A percentile compares a stretch with the other conserved stretches of the same genome.
Conservation (phyloP, 53 echinoderm and acorn worm genomes). For the Paracentrotus lividus region DNA sequence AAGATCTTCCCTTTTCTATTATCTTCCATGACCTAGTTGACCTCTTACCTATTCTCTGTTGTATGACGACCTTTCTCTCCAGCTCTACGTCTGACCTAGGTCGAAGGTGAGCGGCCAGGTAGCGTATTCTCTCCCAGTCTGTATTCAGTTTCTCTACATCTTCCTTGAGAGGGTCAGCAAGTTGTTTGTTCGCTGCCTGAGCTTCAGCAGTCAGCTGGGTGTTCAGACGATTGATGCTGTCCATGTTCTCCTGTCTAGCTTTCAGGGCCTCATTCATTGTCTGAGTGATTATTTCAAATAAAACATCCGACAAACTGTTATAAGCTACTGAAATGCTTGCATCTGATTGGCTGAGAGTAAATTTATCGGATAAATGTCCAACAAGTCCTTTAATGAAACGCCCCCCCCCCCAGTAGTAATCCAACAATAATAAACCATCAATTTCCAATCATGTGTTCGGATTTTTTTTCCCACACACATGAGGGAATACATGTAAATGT, state of each 20-base stretch:
- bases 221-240: conserved; percentile 84
- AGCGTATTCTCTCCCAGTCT: conserved; percentile 89
- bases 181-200: conserved; percentile 72
- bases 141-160: conserved; percentile 88
- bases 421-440: too few relatives aligned
- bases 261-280: conserved; percentile 91
- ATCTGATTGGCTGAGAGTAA: too few relatives aligned
- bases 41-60: conserved; percentile 83
- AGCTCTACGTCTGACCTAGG: conserved; percentile 84
- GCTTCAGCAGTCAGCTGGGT: conserved; percentile 86
- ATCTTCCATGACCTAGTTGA: background rate
- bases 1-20: background rate
- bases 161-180: conserved; percentile 83
- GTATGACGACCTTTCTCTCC: conserved; percentile 82
- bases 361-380: too few relatives aligned
- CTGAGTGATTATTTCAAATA: too few relatives aligned
- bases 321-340: too few relatives aligned
- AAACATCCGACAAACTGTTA: too few relatives aligned
- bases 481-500: too few relatives aligned
- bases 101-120: conserved; percentile 83
- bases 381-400: too few relatives aligned
- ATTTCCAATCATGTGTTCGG: too few relatives aligned
- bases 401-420: too few relatives aligned
- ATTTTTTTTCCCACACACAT: too few relatives aligned
- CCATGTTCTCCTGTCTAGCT: conserved; percentile 93